Percentiles rank a stretch among this genome's conserved stretches.
These are phyloP conservation scores for Plusia festucae DNA, from an alignment of 2,888 invertebrate species.

Conservation along the genomic window DNA sequence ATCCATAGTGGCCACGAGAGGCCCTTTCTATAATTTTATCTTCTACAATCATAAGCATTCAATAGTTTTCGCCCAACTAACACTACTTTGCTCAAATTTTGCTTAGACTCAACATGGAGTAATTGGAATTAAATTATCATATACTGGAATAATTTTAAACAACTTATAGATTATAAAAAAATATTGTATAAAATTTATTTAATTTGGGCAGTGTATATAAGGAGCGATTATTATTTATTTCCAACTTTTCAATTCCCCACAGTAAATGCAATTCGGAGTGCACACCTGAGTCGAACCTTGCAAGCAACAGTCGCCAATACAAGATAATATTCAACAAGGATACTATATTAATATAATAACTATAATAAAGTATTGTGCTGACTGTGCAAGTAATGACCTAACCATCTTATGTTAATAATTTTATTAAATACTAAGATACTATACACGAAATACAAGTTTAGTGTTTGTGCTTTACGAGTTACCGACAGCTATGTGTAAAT, in stretches of 20 bases:
- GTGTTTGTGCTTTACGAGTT: constrained; percentile 72
- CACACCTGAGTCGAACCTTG: constrained; percentile 44
- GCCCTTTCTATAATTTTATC: constrained; percentile 43
- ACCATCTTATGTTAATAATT: constrained; percentile 64
- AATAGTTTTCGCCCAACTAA: constrained; percentile 56
- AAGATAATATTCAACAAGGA: constrained; percentile 61
- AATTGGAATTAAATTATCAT: constrained; percentile 61
- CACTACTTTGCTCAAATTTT: constrained; percentile 60
- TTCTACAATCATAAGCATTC: constrained; percentile 55
- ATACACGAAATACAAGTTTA: constrained; percentile 68
- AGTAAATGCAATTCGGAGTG: constrained; percentile 68
- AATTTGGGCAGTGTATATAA: constrained; percentile 74
- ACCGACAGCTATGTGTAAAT: constrained; percentile 47
- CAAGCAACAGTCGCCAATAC: constrained; percentile 55
- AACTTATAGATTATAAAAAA: constrained; percentile 68
- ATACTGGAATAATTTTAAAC: constrained; percentile 65
- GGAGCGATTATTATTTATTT: constrained; percentile 63
- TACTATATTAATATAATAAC: constrained; percentile 66
- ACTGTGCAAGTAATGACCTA: constrained; percentile 76
- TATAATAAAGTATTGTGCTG: constrained; percentile 75
- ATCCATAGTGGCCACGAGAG: constrained; percentile 37
- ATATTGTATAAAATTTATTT: constrained; percentile 69
- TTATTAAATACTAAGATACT: constrained; percentile 62
- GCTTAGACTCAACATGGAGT: constrained; percentile 79
- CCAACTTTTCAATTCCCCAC: constrained; percentile 74